A percentile compares a stretch with the other conserved stretches of the same genome.
Evolutionary conservation across 2,113 vertebrate species (phyloP).

Genomic region (Andinoacara biseriatus): DNA sequence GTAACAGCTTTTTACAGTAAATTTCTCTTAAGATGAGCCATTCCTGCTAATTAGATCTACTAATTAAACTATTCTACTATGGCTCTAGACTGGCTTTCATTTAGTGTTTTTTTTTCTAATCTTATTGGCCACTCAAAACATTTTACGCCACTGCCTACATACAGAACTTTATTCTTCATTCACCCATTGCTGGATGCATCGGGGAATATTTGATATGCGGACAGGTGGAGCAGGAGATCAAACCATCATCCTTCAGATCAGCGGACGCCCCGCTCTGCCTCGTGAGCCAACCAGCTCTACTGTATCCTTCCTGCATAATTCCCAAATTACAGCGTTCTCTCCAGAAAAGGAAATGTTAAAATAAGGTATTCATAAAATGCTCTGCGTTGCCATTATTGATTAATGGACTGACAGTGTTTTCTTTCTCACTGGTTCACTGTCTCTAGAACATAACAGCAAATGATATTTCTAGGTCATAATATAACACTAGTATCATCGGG

Average conservation of each 20-base stretch:
- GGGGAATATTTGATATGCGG: not conserved
- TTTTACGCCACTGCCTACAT: not conserved
- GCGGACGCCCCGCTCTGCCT: not conserved
- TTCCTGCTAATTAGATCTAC: not conserved
- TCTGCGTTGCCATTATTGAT: not conserved
- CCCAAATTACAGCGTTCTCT: not conserved
- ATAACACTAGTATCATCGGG: conserved; percentile 1
- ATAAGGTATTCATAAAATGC: not conserved
- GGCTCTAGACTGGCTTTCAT: not conserved
- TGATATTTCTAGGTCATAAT: conserved; percentile 6
- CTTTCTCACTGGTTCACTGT: not conserved
- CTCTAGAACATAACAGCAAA: not conserved
- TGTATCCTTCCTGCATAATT: not conserved
- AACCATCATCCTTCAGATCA: not conserved
- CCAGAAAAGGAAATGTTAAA: conserved; percentile 3
- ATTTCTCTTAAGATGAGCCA: not conserved
- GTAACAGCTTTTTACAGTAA: not conserved
- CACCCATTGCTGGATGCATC: not conserved
- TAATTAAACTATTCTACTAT: not conserved
- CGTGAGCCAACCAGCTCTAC: not conserved
- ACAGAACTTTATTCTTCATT: not conserved
- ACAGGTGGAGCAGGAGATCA: not conserved
- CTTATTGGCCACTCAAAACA: not conserved
- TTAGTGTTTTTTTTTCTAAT: not conserved
- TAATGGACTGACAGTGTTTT: not conserved